phyloP scores from a whole-genome alignment of 2,797 vertebrate species.

The Tiaroga cobitis region DNA sequence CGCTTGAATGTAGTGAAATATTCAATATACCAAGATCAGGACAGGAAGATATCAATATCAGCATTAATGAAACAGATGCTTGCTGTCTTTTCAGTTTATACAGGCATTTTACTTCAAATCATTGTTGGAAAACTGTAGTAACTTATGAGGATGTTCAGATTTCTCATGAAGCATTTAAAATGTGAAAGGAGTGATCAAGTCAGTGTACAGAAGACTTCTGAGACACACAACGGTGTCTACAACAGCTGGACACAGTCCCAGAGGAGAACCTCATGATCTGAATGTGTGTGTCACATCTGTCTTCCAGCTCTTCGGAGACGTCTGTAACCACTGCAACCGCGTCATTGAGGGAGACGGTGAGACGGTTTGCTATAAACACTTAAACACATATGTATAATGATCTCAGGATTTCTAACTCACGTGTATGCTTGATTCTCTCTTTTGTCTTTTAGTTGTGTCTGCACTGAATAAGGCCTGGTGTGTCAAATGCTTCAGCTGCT shows the following conservation, averaged over 20 bases:
- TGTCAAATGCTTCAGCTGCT: constrained; percentile 95
- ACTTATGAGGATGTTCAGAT: neutral
- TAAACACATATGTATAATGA: neutral
- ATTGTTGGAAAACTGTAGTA: neutral
- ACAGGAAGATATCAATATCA: neutral
- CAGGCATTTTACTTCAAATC: neutral
- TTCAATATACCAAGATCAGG: neutral
- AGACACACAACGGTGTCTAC: neutral
- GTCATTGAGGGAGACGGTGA: constrained; percentile 99
- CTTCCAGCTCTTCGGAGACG: constrained; percentile 92
- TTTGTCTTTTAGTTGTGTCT: constrained; percentile 86
- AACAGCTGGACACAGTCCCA: neutral
- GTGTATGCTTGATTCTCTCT: neutral
- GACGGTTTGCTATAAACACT: constrained; percentile 40
- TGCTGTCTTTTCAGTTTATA: neutral
- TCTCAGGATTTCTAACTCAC: no score
- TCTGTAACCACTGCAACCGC: constrained; percentile 98
- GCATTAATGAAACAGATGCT: neutral
- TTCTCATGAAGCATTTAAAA: neutral
- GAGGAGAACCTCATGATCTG: neutral
- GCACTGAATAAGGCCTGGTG: constrained; percentile 99
- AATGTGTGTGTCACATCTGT: neutral
- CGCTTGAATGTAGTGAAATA: neutral
- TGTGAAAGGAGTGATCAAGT: neutral
- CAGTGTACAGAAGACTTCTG: neutral